Conservation (phyloP, 2,113 vertebrate genomes). For the Cyprinus carpio region DNA sequence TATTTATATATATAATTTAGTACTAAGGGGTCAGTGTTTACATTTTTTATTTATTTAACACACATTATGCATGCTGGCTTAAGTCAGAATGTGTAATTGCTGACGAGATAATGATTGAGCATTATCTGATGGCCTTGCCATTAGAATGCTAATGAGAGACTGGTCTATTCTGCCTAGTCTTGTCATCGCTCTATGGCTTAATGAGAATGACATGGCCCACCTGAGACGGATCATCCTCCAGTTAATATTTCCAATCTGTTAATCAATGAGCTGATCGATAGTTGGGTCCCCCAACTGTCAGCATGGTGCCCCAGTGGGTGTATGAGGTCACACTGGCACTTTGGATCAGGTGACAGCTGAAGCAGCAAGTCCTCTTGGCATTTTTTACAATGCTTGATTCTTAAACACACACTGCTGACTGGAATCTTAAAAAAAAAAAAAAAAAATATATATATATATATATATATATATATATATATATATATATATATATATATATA, state of each 20-base stretch:
- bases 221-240: constrained; percentile 78
- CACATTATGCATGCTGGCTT: constrained; percentile 17
- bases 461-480: too few species aligned
- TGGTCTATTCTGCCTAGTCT: constrained; percentile 48
- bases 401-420: neutral
- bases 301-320: constrained; percentile 52
- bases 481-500: too few species aligned
- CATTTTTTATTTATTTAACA: neutral
- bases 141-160: constrained; percentile 79
- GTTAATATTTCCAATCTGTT: constrained; percentile 83
- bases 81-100: constrained; percentile 14
- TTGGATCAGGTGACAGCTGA: neutral
- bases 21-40: neutral
- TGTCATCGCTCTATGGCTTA: constrained; percentile 60
- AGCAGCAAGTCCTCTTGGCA: neutral
- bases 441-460: too few species aligned
- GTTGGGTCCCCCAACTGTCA: constrained; percentile 56
- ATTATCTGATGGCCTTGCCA: constrained; percentile 78
- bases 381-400: neutral
- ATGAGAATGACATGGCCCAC: constrained; percentile 71
- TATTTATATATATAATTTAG: too few species aligned
- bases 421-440: too few species aligned
- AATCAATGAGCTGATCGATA: constrained; percentile 76
- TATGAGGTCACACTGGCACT: constrained; percentile 23
- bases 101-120: constrained; percentile 69